A percentile compares a stretch with the other conserved stretches of the same genome.
phyloP scores from a whole-genome alignment of 2,113 vertebrate genomes.

The Helogale parvula region DNA sequence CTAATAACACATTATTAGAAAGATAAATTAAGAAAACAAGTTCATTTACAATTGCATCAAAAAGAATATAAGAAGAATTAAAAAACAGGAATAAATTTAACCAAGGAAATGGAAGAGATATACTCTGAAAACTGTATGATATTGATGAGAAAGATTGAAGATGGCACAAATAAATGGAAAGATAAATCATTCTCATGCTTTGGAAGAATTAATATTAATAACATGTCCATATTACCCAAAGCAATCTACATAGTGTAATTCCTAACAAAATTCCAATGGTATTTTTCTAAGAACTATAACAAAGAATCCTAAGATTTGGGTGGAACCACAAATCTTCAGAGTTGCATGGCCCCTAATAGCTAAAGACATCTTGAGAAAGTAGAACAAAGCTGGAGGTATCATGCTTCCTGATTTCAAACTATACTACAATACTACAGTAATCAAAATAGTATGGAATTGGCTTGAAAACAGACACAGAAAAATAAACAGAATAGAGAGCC shows the following conservation, averaged over 20 bases:
- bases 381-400: not conserved
- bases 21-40: not conserved
- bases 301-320: not conserved
- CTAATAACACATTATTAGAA: not conserved
- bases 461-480: not conserved
- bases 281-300: not conserved
- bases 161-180: not conserved
- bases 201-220: not conserved
- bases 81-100: not conserved
- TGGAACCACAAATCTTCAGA: not conserved
- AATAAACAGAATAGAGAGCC: not conserved
- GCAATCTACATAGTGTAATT: not conserved
- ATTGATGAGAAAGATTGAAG: not conserved
- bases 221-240: not conserved
- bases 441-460: not conserved
- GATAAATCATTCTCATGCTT: not conserved
- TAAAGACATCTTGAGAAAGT: not conserved
- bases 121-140: not conserved
- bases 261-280: not conserved
- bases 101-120: not conserved
- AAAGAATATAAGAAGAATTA: not conserved
- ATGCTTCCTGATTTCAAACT: not conserved
- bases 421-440: not conserved
- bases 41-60: not conserved
- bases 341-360: too few relatives aligned